Percentiles rank a stretch among this genome's conserved stretches.
Evolutionary conservation across 2,113 vertebrate genomes (phyloP).

Genomic region (Micromys minutus): DNA sequence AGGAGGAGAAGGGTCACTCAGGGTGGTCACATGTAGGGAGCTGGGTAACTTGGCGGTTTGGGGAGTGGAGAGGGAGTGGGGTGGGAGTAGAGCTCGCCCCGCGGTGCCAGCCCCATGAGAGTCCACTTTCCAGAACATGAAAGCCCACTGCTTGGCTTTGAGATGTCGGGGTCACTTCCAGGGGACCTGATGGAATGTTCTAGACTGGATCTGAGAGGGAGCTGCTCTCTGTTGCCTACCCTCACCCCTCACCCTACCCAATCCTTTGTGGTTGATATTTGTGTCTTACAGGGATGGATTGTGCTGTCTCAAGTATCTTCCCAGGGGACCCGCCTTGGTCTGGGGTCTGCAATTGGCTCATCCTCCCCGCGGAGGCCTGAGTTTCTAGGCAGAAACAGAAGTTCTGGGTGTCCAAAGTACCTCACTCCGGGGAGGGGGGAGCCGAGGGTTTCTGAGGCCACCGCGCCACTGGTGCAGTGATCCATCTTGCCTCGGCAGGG

Average conservation of each 20-base stretch:
- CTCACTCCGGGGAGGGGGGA: not conserved
- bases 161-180: not conserved
- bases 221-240: not conserved
- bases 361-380: not conserved
- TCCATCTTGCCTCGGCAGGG: conserved; percentile 31
- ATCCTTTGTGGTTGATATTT: not conserved
- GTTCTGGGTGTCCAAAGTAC: not conserved
- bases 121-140: rapidly evolving
- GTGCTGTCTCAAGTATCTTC: rapidly evolving
- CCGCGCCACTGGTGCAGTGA: not conserved
- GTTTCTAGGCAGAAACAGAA: not conserved
- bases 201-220: not conserved
- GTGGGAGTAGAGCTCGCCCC: not conserved
- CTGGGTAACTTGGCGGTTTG: not conserved
- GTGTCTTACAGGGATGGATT: not conserved
- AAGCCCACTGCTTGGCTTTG: too few species aligned
- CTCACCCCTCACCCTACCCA: not conserved
- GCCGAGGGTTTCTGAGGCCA: conserved; percentile 72
- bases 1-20: rapidly evolving
- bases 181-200: not conserved
- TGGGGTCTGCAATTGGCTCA: not conserved
- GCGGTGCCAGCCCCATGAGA: rapidly evolving
- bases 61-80: not conserved
- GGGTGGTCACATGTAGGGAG: not conserved
- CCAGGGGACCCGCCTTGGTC: not conserved